Base-by-base conservation (phyloP, 2,113 vertebrate genomes). In the Corvus hawaiiensis region DNA sequence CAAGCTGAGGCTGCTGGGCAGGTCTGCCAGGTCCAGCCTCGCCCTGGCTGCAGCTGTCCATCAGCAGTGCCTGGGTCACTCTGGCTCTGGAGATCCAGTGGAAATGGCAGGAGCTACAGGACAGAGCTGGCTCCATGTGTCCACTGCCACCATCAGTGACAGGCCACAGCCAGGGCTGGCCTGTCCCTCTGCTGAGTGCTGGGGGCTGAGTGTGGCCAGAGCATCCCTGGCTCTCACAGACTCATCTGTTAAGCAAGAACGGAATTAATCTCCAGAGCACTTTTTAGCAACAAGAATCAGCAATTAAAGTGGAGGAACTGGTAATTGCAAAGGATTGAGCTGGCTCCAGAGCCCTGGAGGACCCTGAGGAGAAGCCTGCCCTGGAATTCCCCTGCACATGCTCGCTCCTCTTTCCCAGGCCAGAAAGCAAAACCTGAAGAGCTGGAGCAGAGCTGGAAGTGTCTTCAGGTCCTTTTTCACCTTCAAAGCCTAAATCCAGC, bases 261-360 rank as follows among this genome's bases (percentile, higher is more conserved):
- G 0, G 24, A 28, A 18, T 71, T 54, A 18, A 58, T 72, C 67
- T 84, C 59, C 5, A 4, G 43, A 78, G 72, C 15, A 10, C 46
- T 49, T 62, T 33, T 54, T 61, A 69, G 14, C 48, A 44, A 46
- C 48, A 80, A 85, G n/a, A 92, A 64, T 64, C 26, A 32, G 55
- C 59, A 54, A 27, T 78, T 77, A 54, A 75, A 44, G 55, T 52
- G 67, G 62, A 87, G 20, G 35, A 93, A 41, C 0, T 58, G 61
- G 9, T 92, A 59, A 58, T 10, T 82, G 55, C 20, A 37, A 56
- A 82, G 58, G 73, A 59, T 10, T 41, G 6, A 17, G 21, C 33
- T 0, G 3, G 17, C 33, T 72, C 48, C 28, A 44, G 75, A 30
- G 28, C 43, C 37, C 48, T 0, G 3, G 61, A 23, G 2, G 5